Evolutionary conservation across 2,113 vertebrate genomes (phyloP), one percentile per base, ranked within the genome.

Genomic region (Nestor notabilis): DNA sequence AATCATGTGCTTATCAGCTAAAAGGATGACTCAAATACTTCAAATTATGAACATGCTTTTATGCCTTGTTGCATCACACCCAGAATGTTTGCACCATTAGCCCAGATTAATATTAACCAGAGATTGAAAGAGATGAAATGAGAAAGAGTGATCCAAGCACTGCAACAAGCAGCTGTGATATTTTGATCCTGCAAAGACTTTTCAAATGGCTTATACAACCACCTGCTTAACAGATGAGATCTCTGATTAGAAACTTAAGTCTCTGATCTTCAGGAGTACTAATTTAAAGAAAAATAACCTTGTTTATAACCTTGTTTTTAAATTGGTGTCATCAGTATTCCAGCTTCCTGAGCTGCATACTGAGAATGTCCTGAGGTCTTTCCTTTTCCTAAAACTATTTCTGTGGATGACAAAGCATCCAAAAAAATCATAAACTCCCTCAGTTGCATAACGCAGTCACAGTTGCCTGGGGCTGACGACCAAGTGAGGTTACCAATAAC

Each of bases 1-100:
- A 82, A 97, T 96, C 95, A 95, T 71, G 52, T 27, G 35, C 65
- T 93, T 95, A 91, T 93, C 89, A 82, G 72, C n/a, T 89, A 75
- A 95, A 92, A 89, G 69, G 72, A 82, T 43, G 81, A 85, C 37
- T 76, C 52, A 80, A 83, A 90, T 79, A 95, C 35, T 93, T 87
- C 89, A 95, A 87, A 88, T 94, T 91, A 93, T 76, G 90, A 92
- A 90, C 92, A 93, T 0, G 2, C 52, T 89, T 93, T 93, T 84
- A 82, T 64, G 86, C 49, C 83, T 82, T 95, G 89, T 81, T 92
- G 69, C 77, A 89, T 95, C 86, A 91, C 64, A 92, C 55, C 56
- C 80, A 84, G 89, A 93, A 87, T 84, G 89, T 90, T 87, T 93
- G 83, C 94, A 95, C 86, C 79, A 82, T 89, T 92, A 82, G n/a